These are phyloP conservation scores for Sebastes dallii DNA, from an alignment of 2,797 vertebrate species.

Conservation along the genomic window DNA sequence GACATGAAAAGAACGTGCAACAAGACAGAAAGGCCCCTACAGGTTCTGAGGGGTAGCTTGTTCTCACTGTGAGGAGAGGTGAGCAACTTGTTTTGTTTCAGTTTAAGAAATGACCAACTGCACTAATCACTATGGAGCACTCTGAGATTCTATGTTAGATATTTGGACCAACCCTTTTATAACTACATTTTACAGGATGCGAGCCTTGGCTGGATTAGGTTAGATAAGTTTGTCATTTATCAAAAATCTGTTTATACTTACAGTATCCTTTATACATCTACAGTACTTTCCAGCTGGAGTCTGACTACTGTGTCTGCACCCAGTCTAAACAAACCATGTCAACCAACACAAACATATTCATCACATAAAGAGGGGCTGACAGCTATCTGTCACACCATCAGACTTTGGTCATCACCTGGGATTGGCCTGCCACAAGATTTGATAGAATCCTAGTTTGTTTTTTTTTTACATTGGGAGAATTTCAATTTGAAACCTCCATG, in stretches of 20 bases:
- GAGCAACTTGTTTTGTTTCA: not conserved
- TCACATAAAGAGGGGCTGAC: constrained; percentile 11
- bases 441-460: constrained; percentile 8
- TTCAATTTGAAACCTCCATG: not conserved
- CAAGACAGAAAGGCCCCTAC: not conserved
- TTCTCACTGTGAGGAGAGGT: not conserved
- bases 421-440: constrained; percentile 27
- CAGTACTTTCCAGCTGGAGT: not conserved
- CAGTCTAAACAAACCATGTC: not conserved
- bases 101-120: not conserved
- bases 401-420: constrained; percentile 14
- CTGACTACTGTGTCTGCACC: not conserved
- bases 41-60: not conserved
- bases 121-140: accelerated
- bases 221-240: not conserved
- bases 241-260: not conserved
- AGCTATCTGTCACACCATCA: constrained; percentile 1
- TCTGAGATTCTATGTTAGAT: not conserved
- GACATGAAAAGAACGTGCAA: not conserved
- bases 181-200: not conserved
- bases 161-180: not conserved
- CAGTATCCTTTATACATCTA: not conserved
- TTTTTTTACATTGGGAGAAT: not conserved
- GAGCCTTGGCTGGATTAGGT: not conserved
- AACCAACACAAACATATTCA: constrained; percentile 14